These are phyloP conservation scores for Azemiops feae DNA, from an alignment of 2,113 vertebrate genomes.

Conservation along the genomic window DNA sequence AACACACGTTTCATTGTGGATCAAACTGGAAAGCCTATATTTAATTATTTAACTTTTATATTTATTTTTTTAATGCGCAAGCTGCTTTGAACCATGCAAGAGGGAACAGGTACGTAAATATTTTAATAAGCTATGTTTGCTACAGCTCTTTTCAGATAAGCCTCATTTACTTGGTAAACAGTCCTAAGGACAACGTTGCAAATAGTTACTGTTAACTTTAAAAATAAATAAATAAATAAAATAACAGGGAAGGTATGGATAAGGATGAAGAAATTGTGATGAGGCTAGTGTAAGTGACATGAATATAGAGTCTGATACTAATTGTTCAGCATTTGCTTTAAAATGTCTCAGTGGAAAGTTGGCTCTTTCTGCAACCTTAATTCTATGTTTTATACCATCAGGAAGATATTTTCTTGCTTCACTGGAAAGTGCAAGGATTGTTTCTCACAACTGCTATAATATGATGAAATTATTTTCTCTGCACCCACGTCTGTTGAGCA, in stretches of 20 bases:
- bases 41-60: neutral
- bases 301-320: neutral
- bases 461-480: neutral
- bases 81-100: neutral
- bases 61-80: neutral
- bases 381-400: neutral
- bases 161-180: neutral
- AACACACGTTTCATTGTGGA: neutral
- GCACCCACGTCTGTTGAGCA: neutral
- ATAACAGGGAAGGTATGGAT: neutral
- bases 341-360: neutral
- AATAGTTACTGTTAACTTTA: neutral
- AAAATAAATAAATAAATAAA: neutral
- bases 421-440: neutral
- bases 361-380: neutral
- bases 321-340: neutral
- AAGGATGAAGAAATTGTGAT: neutral
- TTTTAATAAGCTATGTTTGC: neutral
- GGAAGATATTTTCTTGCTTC: neutral
- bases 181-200: neutral
- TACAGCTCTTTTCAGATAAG: neutral
- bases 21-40: neutral
- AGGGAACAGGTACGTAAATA: neutral
- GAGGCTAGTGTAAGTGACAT: neutral
- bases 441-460: neutral